Base-by-base conservation (phyloP, 2,888 invertebrate genomes). In the Eilema caniola region DNA sequence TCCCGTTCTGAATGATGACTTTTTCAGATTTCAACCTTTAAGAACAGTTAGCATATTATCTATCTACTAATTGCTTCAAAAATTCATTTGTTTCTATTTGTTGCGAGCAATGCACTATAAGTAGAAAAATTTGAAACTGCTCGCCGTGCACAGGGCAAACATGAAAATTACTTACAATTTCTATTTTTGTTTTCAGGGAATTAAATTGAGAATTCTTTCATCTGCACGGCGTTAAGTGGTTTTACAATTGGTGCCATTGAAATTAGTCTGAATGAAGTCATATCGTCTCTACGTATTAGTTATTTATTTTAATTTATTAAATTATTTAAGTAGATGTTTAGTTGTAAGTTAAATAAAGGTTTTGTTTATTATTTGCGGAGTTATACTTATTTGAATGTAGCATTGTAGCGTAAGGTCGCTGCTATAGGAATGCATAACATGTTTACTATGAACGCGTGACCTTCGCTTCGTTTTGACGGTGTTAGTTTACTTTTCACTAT, bases 211-310 rank as follows among this genome's bases (percentile, higher is more conserved):
- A 72, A 23, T 57, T 68, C 47, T 28, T 5, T 31, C 24, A n/a
- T 57, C 61, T 57, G 70, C 47, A 67, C 67, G 56, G 56, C 62
- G 64, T 69, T 69, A 66, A 62, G 69, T 75, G 73, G 57, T 68
- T 28, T 68, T 37, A 70, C 72, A 77, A 78, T 77, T 74, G 83
- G 91, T 92, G 91, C 91, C 91, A 92, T 91, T 85, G 80, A 80
- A 85, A 82, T 85, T 86, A 89, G 89, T 89, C 88, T 86, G 87
- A 82, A 66, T 68, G 67, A 85, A 82, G 83, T 84, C 80, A 77
- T 73, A 74, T 69, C 72, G 75, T 73, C 67, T 73, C 67, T 71
- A 77, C 47, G 69, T 83, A 73, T 77, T 85, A 85, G 83, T 79
- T 84, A 85, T 85, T 85, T 53, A 53, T 53, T 79, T 71, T 67